Evolutionary conservation across 2,888 invertebrate species (phyloP).

Genomic region (Cephus runcator): DNA sequence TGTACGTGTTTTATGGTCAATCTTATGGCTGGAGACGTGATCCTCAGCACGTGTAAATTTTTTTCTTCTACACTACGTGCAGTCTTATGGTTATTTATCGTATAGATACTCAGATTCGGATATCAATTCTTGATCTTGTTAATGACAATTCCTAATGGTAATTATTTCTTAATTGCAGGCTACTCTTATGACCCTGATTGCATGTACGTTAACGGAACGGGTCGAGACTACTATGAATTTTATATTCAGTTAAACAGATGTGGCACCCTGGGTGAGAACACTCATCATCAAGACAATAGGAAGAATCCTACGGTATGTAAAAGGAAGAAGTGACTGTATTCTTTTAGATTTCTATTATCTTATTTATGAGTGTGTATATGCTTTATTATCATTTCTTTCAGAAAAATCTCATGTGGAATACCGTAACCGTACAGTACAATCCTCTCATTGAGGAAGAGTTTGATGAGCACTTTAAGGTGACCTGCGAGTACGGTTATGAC

Average conservation of each 20-base stretch:
- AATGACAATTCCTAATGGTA: conserved; percentile 32
- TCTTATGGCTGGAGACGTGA: neutral
- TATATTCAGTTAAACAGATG: conserved; percentile 92
- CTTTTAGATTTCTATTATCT: neutral
- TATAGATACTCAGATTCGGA: neutral
- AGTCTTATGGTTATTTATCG: neutral
- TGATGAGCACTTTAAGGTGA: conserved; percentile 95
- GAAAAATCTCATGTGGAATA: conserved; percentile 98
- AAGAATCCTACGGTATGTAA: conserved; percentile 85
- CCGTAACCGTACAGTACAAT: conserved; percentile 94
- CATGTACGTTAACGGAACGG: conserved; percentile 94
- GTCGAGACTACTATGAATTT: conserved; percentile 92
- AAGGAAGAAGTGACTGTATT: conserved; percentile 8
- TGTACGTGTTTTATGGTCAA: neutral
- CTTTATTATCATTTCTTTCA: conserved; percentile 56
- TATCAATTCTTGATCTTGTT: conserved; percentile 17
- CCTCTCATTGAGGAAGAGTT: conserved; percentile 92
- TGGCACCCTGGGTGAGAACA: conserved; percentile 90
- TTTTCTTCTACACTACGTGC: neutral
- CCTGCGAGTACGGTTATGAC: conserved; percentile 95
- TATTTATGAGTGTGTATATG: neutral
- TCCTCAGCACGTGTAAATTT: neutral
- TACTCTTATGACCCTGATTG: conserved; percentile 95
- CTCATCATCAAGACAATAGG: conserved; percentile 84
- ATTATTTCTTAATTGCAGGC: conserved; percentile 68